Conservation (phyloP, 2,113 vertebrate genomes). For the Rostratula benghalensis region DNA sequence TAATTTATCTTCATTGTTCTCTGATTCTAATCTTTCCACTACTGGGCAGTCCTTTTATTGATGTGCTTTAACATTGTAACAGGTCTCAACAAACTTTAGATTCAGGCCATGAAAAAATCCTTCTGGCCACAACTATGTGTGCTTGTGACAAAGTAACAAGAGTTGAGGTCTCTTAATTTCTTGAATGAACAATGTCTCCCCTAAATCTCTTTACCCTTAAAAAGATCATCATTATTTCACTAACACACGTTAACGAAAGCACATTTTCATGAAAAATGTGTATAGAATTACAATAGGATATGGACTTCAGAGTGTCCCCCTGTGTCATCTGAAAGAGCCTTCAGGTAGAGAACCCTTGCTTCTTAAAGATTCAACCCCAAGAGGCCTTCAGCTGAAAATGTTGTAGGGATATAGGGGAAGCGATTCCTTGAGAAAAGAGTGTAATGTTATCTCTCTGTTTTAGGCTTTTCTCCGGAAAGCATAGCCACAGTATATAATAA, state of each 20-base stretch:
- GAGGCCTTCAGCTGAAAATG: background rate
- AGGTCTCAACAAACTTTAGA: background rate
- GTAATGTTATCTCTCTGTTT: background rate
- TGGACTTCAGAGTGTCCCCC: background rate
- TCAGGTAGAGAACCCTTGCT: background rate
- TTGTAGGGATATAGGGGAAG: background rate
- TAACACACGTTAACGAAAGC: background rate
- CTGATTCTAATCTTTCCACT: background rate
- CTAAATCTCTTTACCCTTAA: background rate
- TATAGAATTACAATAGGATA: background rate
- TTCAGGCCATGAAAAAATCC: background rate
- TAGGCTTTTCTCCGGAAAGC: background rate
- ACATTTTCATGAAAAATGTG: background rate
- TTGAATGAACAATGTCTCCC: background rate
- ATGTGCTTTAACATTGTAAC: background rate
- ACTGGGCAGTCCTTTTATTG: background rate
- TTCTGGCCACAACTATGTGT: background rate
- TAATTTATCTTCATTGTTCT: background rate
- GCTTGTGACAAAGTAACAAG: background rate
- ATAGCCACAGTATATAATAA: background rate
- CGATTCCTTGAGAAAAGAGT: background rate
- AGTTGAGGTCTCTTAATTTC: background rate
- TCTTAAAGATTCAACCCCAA: background rate
- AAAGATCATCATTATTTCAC: background rate
- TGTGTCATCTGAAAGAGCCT: background rate